Evolutionary conservation across 2,113 vertebrate species (phyloP).

Genomic region (Alethe castanea): DNA sequence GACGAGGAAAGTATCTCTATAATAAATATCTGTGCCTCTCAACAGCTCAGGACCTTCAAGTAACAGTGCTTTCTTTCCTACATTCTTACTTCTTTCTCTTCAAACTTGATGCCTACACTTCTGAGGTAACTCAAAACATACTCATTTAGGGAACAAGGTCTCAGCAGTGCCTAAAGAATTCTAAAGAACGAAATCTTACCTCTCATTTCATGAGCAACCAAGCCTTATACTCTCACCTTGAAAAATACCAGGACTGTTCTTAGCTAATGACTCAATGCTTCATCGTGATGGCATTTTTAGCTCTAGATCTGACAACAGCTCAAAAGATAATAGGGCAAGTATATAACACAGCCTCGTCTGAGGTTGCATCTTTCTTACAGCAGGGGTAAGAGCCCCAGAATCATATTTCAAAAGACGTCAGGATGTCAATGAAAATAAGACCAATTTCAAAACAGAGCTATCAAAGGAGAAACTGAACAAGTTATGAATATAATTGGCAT

Average conservation of each 20-base stretch:
- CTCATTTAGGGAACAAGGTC: not conserved
- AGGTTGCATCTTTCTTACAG: not conserved
- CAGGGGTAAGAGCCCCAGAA: not conserved
- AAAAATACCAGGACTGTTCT: not conserved
- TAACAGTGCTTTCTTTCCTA: not conserved
- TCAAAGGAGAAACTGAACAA: not conserved
- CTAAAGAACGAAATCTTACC: not conserved
- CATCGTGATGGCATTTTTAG: not conserved
- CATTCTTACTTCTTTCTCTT: not conserved
- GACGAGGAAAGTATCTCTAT: not conserved
- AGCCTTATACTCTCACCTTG: not conserved
- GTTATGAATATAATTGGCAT: not conserved
- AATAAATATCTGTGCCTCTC: not conserved
- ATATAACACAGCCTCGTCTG: not conserved
- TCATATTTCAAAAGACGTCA: not conserved
- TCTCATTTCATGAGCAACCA: not conserved
- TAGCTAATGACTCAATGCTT: not conserved
- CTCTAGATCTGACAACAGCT: not conserved
- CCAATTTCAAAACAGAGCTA: not conserved
- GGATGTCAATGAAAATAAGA: not conserved
- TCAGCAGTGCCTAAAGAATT: not conserved
- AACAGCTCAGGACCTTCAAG: not conserved
- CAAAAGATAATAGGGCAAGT: not conserved
- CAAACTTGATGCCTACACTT: not conserved
- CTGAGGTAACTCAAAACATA: not conserved